Evolutionary conservation across 2,888 invertebrate species (phyloP), one percentile per base, ranked within the genome.

Genomic region (Lepidochitona cinerea): DNA sequence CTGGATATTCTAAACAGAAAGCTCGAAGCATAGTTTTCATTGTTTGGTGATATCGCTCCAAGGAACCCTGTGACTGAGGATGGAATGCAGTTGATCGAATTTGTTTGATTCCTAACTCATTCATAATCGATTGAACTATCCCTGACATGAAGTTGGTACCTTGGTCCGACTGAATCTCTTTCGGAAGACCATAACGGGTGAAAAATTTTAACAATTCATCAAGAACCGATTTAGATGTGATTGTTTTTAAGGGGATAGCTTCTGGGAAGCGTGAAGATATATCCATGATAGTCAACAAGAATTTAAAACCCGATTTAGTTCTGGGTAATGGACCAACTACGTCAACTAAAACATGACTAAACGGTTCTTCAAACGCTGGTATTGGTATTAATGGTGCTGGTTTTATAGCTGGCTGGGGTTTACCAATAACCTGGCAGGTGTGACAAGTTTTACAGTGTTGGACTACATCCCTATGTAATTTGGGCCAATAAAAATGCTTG

Each of bases 251-350:
- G 9, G 74, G 74, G 29, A 71, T 71, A 29, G 74, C 74, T 41
- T 65, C 71, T 14, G 71, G 74, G 32, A 71, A 74, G 33, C 74
- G 32, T 18, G 71, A 67, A 74, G 71, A 9, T 18, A 59, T 29
- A 54, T 49, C 35, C 74, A 71, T 74, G 23, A 75, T 75, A 35
- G 74, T 74, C 14, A 74, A 37, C 9, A 74, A 23, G 35, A 53
- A 71, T 33, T 53, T 33, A 49, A 67, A 33, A 12, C 71, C 66
- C 33, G 74, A 71, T 37, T 67, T 74, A n/a, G 67, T 53, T 37
- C 36, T 65, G 14, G 71, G 74, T 29, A 74, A 35, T 37, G 74
- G 71, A 35, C 74, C 71, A 41, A 74, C 74, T 35, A 49, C 59
- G 36, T 41, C 35, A 23, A 66, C 12, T 18, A 66, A n/a, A 18